Base-by-base conservation (phyloP, 2,888 invertebrate genomes). In the Leptinotarsa tumamoca region DNA sequence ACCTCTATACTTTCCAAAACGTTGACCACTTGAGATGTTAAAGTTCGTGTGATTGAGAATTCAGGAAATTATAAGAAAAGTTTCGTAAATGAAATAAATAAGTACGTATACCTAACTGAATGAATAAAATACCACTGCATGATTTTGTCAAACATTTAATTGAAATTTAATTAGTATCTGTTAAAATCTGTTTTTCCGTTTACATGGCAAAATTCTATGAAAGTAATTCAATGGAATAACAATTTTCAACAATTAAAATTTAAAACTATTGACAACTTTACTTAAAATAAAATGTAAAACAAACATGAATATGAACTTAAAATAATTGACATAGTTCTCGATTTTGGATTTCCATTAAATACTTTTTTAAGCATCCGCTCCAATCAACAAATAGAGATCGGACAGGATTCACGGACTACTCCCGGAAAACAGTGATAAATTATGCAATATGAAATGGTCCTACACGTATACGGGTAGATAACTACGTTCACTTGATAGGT, bases 91-190 rank as follows among this genome's bases (percentile, higher is more conserved):
- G 4, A 7, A 33, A 33, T 33, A 33, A 33, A 33, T 33, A 33
- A 7, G 0, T 33, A 5, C 7, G 7, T 33, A 2, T 33, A 33
- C 33, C 33, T 33, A 33, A 33, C 33, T 33, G 33, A 33, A 7
- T 33, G 21, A 58, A 58, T 58, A 18, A 58, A 58, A 58, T 23
- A 21, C 2, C 14, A 18, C 14, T 23, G 13, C 23, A 58, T 23
- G 15, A 18, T 54, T 58, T 63, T 63, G 33, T 63, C 17, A 63
- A 63, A 52, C 63, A 63, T 63, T 33, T 63, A 43, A 23, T 58
- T 23, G 14, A 58, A 58, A 58, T 23, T 23, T 58, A 0, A 58
- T 17, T 33, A 10, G 15, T 61, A 23, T 27, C 27, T 33, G n/a
- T 56, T 56, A 3, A 18, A 27, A 27, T 27, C 27, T 5, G 27